Conservation (phyloP, 2,888 invertebrate species). For the Netelia inedita region DNA sequence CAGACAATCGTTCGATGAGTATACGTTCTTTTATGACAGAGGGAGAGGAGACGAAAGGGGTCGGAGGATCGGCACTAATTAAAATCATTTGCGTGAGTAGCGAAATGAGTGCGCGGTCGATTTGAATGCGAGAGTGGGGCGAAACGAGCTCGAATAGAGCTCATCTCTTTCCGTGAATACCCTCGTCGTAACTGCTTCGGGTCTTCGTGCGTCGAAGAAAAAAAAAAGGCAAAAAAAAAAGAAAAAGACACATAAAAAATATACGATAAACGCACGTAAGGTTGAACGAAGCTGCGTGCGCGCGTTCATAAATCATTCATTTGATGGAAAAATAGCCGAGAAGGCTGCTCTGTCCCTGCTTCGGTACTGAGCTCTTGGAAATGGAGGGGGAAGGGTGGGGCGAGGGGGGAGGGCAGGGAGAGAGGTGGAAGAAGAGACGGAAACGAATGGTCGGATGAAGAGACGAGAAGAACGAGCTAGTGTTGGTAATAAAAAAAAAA, state of each 20-base stretch:
- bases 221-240: not conserved
- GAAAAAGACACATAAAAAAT: slow-evolving; percentile 24
- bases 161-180: not conserved
- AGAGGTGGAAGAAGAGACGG: slow-evolving; percentile 28
- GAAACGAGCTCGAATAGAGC: slow-evolving; percentile 51
- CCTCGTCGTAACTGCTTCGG: slow-evolving; percentile 11
- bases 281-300: slow-evolving; percentile 44
- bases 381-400: slow-evolving; percentile 10
- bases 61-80: slow-evolving; percentile 57
- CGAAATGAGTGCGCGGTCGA: slow-evolving; percentile 15
- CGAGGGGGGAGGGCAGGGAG: too few species aligned
- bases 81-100: slow-evolving; percentile 61
- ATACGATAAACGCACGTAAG: not conserved
- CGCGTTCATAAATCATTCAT: slow-evolving; percentile 77
- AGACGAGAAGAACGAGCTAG: slow-evolving; percentile 44
- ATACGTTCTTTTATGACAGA: slow-evolving; percentile 33
- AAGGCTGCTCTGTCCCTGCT: slow-evolving; percentile 53
- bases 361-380: slow-evolving; percentile 12
- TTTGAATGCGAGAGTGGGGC: slow-evolving; percentile 8
- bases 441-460: slow-evolving; percentile 35
- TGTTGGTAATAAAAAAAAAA: not conserved
- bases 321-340: slow-evolving; percentile 76
- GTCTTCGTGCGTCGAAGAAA: slow-evolving; percentile 32
- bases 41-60: not conserved
- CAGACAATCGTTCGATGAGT: slow-evolving; percentile 43